These are phyloP conservation scores for Buphagus erythrorhynchus DNA, from an alignment of 2,797 vertebrate genomes.

Conservation along the genomic window DNA sequence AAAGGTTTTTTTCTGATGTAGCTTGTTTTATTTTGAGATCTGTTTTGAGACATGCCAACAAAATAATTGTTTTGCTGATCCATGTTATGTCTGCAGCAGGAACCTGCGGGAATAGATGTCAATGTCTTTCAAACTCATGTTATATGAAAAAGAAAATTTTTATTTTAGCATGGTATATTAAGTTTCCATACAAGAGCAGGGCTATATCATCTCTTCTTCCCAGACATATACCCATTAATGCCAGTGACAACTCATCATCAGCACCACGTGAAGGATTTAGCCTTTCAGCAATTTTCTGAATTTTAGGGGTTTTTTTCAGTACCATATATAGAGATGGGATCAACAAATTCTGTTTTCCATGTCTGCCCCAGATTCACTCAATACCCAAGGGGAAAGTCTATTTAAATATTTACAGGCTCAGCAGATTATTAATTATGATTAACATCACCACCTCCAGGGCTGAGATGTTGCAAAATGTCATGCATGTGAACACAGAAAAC, in stretches of 20 bases:
- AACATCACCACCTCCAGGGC: conserved; percentile 10
- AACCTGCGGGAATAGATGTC: not conserved
- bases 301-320: not conserved
- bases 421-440: conserved; percentile 40
- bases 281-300: not conserved
- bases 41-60: not conserved
- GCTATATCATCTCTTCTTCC: not conserved
- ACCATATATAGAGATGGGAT: not conserved
- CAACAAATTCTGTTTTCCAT: not conserved
- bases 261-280: not conserved
- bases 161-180: not conserved
- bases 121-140: not conserved
- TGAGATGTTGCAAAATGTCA: conserved; percentile 7
- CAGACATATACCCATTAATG: not conserved
- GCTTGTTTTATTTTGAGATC: not conserved
- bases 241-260: not conserved
- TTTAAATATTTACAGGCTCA: conserved; percentile 5
- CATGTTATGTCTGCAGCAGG: not conserved
- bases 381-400: not conserved
- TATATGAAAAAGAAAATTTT: not conserved
- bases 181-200: not conserved
- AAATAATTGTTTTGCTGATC: not conserved
- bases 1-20: not conserved
- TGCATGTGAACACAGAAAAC: not conserved
- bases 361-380: not conserved